Percentiles rank a stretch among this genome's conserved stretches.
Conservation (phyloP, 2,113 vertebrate genomes). For the Spizaetus ornatus region DNA sequence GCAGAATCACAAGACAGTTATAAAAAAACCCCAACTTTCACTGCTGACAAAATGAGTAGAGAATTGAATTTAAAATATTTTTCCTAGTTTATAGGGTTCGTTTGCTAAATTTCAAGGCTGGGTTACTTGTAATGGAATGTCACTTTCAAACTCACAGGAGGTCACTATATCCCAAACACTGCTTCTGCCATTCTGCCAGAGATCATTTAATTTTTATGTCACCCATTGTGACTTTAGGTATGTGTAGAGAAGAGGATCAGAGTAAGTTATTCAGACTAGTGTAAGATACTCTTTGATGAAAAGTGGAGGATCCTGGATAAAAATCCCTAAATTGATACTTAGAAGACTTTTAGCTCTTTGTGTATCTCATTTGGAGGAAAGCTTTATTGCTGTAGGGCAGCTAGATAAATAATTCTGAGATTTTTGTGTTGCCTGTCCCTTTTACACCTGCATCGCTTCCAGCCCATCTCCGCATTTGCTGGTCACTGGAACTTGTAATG, state of each 20-base stretch:
- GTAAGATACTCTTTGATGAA: background rate
- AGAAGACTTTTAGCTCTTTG: background rate
- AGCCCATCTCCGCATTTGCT: background rate
- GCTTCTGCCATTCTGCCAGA: background rate
- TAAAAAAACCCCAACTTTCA: background rate
- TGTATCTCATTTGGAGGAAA: background rate
- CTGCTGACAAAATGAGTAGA: background rate
- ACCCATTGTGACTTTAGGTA: background rate
- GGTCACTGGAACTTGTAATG: background rate
- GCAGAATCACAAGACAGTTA: background rate
- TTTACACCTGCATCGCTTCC: background rate
- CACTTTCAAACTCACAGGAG: background rate
- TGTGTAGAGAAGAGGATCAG: background rate
- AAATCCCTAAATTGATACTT: background rate
- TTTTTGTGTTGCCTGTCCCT: background rate
- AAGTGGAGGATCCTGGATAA: background rate
- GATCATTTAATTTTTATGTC: background rate
- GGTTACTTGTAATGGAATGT: background rate
- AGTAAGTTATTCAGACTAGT: background rate
- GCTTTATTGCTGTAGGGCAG: background rate
- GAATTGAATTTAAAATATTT: background rate
- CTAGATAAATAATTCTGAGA: background rate
- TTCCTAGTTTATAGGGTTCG: background rate
- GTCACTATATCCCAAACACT: background rate
- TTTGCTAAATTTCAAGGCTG: background rate